phyloP scores from a whole-genome alignment of 2,888 invertebrate species.

The Noctua janthina region DNA sequence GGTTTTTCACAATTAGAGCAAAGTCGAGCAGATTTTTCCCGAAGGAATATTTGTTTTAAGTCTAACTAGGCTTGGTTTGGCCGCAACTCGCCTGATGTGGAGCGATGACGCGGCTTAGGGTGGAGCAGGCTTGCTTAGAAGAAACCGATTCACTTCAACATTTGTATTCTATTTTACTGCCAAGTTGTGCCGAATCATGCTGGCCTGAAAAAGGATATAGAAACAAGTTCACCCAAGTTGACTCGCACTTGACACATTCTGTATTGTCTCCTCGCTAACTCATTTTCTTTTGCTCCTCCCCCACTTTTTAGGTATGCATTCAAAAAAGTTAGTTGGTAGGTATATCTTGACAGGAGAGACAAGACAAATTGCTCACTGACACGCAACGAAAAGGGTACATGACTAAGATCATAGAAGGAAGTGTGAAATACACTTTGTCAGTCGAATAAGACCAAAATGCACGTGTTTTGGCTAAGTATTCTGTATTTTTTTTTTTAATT shows the following conservation, averaged over 20 bases:
- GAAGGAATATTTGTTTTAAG: background rate
- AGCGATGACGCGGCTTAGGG: too few species aligned
- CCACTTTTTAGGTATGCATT: constrained; percentile 6
- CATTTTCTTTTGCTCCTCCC: background rate
- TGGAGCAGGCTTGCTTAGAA: too few species aligned
- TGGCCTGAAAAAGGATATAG: background rate
- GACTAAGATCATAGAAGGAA: background rate
- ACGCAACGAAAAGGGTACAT: constrained; percentile 13
- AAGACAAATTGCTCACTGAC: constrained; percentile 50
- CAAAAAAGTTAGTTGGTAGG: constrained; percentile 17
- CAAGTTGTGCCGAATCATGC: background rate
- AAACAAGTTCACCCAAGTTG: background rate
- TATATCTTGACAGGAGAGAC: constrained; percentile 16
- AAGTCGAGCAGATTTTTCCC: background rate
- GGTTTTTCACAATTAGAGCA: background rate
- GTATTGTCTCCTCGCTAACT: background rate
- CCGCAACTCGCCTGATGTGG: too few species aligned
- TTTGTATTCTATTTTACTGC: background rate
- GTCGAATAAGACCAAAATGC: background rate
- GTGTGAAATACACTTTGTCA: too few species aligned
- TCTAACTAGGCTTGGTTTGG: too few species aligned
- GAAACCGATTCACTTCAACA: background rate
- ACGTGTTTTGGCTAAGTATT: background rate
- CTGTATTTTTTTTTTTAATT: background rate
- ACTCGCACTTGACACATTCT: background rate